Evolutionary conservation across 2,797 vertebrate genomes (phyloP), one percentile per base, ranked within the genome.

Genomic region (Odontamblyopus lacepedii): DNA sequence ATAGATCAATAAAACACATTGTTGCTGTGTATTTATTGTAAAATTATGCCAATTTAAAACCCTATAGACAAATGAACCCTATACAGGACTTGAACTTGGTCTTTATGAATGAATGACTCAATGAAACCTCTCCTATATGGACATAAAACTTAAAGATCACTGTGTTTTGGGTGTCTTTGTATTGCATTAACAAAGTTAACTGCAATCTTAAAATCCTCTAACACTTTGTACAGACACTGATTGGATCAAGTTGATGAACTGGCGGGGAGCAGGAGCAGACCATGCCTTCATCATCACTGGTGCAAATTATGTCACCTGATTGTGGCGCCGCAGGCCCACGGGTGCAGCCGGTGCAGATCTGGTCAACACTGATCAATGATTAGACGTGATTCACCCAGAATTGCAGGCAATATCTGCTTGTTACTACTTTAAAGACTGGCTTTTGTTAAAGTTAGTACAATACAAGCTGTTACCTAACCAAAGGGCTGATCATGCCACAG

Each of bases 251-350:
- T 66, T 3, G n/a, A 41, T 15, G 44, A 26, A 48, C 48, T 29
- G 13, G 27, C 19, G 30, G 23, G 48, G 56, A 71, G 23, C 61
- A 41, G 26, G 56, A 30, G 13, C 19, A 48, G 30, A 56, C 23
- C 56, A 70, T 74, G 30, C 29, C 63, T 72, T 83, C 1, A 67
- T 60, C 56, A 8, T 41, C 51, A 63, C 44, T 32, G 41, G 23
- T 61, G 51, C 26, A 73, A 69, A 69, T 79, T 27, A 74, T 67
- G 78, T 73, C 41, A 77, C 55, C 50, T 69, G 55, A 68, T 66
- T 15, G 38, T 72, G 60, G 53, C 3, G 19, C 32, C n/a, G 29
- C 71, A 29, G 9, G 38, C 44, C 41, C 27, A 26, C 3, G 55
- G 41, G 57, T 30, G 61, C 16, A 61, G 29, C 5, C 60, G 5